Evolutionary conservation across 2,888 invertebrate genomes (phyloP).

Genomic region (Tachystola acroxantha): DNA sequence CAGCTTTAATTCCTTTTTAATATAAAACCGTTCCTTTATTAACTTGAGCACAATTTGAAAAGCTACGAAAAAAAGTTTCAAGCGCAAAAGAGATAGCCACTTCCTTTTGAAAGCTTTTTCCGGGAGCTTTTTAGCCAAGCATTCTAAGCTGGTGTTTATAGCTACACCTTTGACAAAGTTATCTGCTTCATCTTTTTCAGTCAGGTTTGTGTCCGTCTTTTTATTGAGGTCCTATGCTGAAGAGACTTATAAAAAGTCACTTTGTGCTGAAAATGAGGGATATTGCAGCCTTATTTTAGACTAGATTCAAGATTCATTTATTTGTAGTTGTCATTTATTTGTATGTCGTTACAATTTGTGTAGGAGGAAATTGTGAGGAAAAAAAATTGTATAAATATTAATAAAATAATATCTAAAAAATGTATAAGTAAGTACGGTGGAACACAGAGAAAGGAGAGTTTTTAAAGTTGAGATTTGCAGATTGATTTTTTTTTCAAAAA

Average conservation of each 20-base stretch:
- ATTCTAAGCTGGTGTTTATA: slow-evolving; percentile 34
- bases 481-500: too few species aligned
- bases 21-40: neutral
- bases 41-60: slow-evolving; percentile 15
- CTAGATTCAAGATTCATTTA: too few species aligned
- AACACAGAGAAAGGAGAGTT: too few species aligned
- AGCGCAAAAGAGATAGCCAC: slow-evolving; percentile 32
- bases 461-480: too few species aligned
- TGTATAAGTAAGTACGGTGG: too few species aligned
- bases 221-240: slow-evolving; percentile 1
- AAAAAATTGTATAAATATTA: too few species aligned
- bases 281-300: slow-evolving; percentile 3
- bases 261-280: slow-evolving; percentile 1
- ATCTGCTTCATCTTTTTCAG: slow-evolving; percentile 49
- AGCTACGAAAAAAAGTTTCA: slow-evolving; percentile 27
- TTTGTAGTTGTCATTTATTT: too few species aligned
- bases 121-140: slow-evolving; percentile 26
- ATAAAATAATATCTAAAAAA: too few species aligned
- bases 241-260: slow-evolving; percentile 1
- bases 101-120: slow-evolving; percentile 30
- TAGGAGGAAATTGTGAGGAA: too few species aligned
- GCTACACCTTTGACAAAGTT: slow-evolving; percentile 49
- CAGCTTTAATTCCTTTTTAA: neutral
- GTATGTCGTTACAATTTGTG: too few species aligned
- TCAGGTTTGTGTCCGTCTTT: slow-evolving; percentile 1